phyloP scores from a whole-genome alignment of 2,797 vertebrate species.

The Galagoides demidoff region DNA sequence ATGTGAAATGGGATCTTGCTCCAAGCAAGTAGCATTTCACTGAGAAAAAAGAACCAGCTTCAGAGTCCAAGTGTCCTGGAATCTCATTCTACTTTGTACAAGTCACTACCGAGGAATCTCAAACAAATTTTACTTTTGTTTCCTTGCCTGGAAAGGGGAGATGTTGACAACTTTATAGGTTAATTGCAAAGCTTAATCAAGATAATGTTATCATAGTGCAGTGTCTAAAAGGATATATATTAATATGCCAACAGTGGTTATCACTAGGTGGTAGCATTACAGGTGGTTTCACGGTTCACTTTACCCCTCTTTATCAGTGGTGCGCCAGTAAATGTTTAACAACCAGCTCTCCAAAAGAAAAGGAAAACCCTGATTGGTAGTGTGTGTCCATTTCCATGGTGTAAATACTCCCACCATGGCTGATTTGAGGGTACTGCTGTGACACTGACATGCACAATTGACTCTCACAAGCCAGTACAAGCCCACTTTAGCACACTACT shows the following conservation, averaged over 20 bases:
- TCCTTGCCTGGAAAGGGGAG: background rate
- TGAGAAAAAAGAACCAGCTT: background rate
- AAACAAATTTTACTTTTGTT: background rate
- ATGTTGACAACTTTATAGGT: background rate
- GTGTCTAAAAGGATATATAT: background rate
- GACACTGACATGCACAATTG: background rate
- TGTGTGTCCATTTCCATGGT: background rate
- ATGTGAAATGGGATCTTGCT: background rate
- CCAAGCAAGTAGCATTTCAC: background rate
- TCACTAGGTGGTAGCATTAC: background rate
- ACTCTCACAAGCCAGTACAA: background rate
- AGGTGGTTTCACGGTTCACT: background rate
- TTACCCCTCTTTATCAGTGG: background rate
- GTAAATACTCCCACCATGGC: background rate
- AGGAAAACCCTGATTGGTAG: background rate
- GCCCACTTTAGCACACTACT: background rate
- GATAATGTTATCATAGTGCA: background rate
- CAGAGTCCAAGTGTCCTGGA: background rate
- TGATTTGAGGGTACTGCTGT: background rate
- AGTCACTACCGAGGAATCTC: background rate
- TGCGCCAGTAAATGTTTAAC: background rate
- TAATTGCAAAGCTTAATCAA: conserved; percentile 8
- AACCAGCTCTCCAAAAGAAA: background rate
- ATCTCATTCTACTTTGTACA: background rate
- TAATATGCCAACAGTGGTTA: background rate